Evolutionary conservation across 2,113 vertebrate species (phyloP).

Genomic region (Oophaga pumilio): DNA sequence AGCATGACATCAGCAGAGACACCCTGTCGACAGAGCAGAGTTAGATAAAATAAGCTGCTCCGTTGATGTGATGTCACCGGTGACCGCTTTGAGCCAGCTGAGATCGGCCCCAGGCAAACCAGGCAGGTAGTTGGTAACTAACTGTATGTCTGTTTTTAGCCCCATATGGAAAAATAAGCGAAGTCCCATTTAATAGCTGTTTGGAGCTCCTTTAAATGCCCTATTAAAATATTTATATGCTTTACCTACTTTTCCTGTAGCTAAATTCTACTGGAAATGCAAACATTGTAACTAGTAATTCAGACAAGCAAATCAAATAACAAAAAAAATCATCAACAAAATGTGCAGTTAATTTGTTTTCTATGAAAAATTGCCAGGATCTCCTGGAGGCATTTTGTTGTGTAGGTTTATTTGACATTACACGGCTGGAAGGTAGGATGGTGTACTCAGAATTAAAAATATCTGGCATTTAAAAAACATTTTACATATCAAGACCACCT

Average conservation of each 20-base stretch:
- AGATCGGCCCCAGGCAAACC: too few species aligned
- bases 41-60: too few species aligned
- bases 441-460: constrained; percentile 22
- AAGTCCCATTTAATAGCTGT: too few species aligned
- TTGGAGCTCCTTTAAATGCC: too few species aligned
- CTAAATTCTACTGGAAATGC: not conserved
- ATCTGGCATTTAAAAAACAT: constrained; percentile 45
- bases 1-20: too few species aligned
- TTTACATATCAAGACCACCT: constrained; percentile 46
- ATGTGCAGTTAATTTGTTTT: constrained; percentile 17
- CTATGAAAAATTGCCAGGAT: constrained; percentile 47
- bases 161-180: too few species aligned
- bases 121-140: too few species aligned
- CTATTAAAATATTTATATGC: not conserved
- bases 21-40: too few species aligned
- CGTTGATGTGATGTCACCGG: too few species aligned
- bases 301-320: not conserved
- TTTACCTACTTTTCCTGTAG: not conserved
- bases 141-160: too few species aligned
- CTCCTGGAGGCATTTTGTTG: constrained; percentile 27
- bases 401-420: constrained; percentile 55
- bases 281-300: not conserved
- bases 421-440: constrained; percentile 51
- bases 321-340: not conserved
- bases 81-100: too few species aligned